Percentiles rank a stretch among this genome's conserved stretches.
phyloP scores from a whole-genome alignment of 1,140 invertebrate genomes.

The Sesamia nonagrioides region DNA sequence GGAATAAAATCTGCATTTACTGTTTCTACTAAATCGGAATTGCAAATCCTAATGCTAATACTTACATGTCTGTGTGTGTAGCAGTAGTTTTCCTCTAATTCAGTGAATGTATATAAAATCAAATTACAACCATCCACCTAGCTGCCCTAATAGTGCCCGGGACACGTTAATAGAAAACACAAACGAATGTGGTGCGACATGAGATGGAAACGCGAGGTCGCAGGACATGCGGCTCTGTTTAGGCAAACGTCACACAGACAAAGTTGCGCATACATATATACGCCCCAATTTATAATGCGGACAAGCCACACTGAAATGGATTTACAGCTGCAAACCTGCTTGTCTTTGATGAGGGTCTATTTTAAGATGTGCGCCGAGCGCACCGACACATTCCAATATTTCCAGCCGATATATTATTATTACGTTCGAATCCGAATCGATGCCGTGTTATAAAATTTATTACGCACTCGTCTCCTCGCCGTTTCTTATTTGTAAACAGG shows the following conservation, averaged over 20 bases:
- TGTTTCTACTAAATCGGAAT: slow-evolving; percentile 29
- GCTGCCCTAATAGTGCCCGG: slow-evolving; percentile 73
- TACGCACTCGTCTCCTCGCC: slow-evolving; percentile 83
- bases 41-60: slow-evolving; percentile 45
- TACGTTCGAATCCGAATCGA: slow-evolving; percentile 84
- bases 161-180: slow-evolving; percentile 82
- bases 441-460: slow-evolving; percentile 86
- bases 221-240: slow-evolving; percentile 65
- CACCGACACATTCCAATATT: slow-evolving; percentile 85
- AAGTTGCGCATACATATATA: slow-evolving; percentile 66
- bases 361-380: slow-evolving; percentile 82
- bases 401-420: slow-evolving; percentile 86
- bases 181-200: slow-evolving; percentile 74
- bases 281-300: slow-evolving; percentile 85
- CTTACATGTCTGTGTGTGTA: slow-evolving; percentile 54
- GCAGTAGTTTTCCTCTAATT: slow-evolving; percentile 70
- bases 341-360: slow-evolving; percentile 87
- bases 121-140: slow-evolving; percentile 80
- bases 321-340: slow-evolving; percentile 87
- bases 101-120: slow-evolving; percentile 75
- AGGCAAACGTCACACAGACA: slow-evolving; percentile 65
- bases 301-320: slow-evolving; percentile 86
- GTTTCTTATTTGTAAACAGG: slow-evolving; percentile 86
- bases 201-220: slow-evolving; percentile 70
- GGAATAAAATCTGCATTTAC: slow-evolving; percentile 37